Base-by-base conservation (phyloP, 2,888 invertebrate species). In the Anodontia alba region DNA sequence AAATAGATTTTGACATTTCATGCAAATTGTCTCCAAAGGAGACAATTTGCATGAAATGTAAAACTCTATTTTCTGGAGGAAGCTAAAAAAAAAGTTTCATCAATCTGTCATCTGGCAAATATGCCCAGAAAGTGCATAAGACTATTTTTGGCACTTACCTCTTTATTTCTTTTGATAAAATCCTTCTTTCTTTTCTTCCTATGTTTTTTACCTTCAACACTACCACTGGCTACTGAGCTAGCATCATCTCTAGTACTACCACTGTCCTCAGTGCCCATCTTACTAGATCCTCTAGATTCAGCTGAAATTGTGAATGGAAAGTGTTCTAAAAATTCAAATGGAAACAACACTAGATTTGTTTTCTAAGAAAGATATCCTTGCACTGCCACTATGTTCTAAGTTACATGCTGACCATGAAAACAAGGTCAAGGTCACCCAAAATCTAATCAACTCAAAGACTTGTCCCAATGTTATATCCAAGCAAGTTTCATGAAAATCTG, bases 141-240 rank as follows among this genome's bases (percentile, higher is more conserved):
- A n/a, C n/a, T n/a, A n/a, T n/a, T n/a, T 5, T 38, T 38, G 5
- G 12, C 38, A 38, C 33, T 33, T 75, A 93, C 94, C 91, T 94
- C 90, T 81, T 92, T 94, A 84, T 94, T 94, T 75, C 94, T 87
- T 86, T 92, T 92, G 70, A 94, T 93, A 76, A 93, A 94, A 79
- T 94, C 91, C 82, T 92, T 93, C 49, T 89, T 90, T 67, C 81
- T 86, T 71, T 88, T 89, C 71, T 83, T 83, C 68, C 76, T 84
- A 49, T 80, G 80, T 62, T 76, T 83, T 69, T 57, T 51, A 8
- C 82, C 76, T n/a, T 79, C 74, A 0, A 72, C 69, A 49, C 76
- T 73, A 12, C 75, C 81, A 71, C 84, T 78, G 15, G 77, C 57
- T 10, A 83, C 81, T 71, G 86, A 86, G 62, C 62, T 73, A 43